These are phyloP conservation scores for Calyptomena viridis DNA, from an alignment of 2,113 vertebrate genomes.

Conservation along the genomic window DNA sequence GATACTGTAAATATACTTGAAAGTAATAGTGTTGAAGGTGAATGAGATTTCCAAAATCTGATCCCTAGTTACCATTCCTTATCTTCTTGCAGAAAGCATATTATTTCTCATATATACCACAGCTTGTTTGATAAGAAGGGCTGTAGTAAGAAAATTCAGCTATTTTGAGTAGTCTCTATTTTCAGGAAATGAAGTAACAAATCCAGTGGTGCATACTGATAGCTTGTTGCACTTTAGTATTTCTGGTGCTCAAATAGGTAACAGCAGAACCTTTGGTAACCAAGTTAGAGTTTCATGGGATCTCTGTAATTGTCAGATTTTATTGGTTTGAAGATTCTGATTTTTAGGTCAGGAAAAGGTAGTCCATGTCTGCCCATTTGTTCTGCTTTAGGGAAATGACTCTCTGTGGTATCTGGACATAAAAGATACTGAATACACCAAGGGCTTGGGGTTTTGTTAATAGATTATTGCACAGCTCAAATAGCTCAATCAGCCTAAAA, in stretches of 20 bases:
- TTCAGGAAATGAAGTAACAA: not conserved
- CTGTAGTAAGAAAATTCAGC: rapidly evolving
- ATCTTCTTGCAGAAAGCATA: not conserved
- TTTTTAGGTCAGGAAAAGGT: conserved; percentile 33
- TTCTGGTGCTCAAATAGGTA: conserved; percentile 28
- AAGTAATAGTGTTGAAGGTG: not conserved
- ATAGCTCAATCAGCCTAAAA: conserved; percentile 8
- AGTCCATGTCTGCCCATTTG: not conserved
- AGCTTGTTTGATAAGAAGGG: not conserved
- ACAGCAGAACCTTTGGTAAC: conserved; percentile 2
- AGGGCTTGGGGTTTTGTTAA: not conserved
- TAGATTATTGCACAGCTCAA: not conserved
- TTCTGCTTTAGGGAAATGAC: not conserved
- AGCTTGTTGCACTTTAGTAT: not conserved
- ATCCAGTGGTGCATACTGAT: not conserved
- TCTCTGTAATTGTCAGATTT: conserved; percentile 46
- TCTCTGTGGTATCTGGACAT: not conserved
- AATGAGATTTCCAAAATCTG: not conserved
- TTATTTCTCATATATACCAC: not conserved
- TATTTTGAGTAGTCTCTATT: not conserved
- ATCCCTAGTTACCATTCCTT: not conserved
- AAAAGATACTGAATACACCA: not conserved
- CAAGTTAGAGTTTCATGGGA: conserved; percentile 30
- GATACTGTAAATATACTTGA: not conserved
- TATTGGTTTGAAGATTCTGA: conserved; percentile 12